Conservation (phyloP, 2,113 vertebrate genomes). For the Xenus cinereus region DNA sequence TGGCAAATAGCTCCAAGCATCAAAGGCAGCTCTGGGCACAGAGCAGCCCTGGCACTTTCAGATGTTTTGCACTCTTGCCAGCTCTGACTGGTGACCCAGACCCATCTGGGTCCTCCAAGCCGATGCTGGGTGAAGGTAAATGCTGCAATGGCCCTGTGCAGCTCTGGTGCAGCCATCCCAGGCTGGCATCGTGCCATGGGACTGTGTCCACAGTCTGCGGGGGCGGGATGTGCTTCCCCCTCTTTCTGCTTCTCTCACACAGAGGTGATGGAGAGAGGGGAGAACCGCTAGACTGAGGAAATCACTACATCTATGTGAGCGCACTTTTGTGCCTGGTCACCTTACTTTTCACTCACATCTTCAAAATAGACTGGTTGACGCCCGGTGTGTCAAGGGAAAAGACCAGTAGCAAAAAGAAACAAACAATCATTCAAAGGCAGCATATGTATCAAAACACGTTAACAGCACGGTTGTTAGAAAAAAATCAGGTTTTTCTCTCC, state of each 20-base stretch:
- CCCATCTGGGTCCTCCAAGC: background rate
- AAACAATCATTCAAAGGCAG: background rate
- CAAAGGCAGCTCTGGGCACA: background rate
- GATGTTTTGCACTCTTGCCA: background rate
- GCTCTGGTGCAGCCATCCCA: background rate
- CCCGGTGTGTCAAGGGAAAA: background rate
- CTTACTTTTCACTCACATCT: background rate
- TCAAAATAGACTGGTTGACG: background rate
- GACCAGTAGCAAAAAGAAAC: background rate
- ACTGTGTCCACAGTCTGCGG: background rate
- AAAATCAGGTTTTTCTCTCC: background rate
- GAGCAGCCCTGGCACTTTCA: background rate
- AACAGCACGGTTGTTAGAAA: background rate
- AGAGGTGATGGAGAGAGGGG: background rate
- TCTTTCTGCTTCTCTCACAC: rapidly evolving
- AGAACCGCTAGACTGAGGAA: background rate
- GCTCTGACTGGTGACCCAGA: background rate
- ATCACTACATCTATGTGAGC: background rate
- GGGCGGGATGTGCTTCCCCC: background rate
- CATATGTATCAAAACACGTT: background rate
- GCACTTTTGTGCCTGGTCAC: background rate
- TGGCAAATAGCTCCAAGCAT: background rate
- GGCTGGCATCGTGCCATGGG: rapidly evolving
- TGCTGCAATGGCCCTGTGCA: background rate
- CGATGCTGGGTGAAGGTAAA: background rate